Conservation (phyloP, 2,113 vertebrate genomes). For the Pipra filicauda region DNA sequence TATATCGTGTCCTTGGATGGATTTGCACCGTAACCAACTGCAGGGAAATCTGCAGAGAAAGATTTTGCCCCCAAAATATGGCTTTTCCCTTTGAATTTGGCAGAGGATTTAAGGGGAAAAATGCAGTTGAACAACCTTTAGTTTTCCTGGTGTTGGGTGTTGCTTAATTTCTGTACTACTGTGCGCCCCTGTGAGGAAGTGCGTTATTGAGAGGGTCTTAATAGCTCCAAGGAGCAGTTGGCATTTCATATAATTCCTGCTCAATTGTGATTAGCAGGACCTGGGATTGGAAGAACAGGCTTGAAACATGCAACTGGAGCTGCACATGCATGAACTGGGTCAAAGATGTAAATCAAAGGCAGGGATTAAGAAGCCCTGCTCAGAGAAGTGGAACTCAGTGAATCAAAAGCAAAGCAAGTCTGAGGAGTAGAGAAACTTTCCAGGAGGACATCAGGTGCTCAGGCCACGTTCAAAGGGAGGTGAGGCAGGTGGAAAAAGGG, state of each 20-base stretch:
- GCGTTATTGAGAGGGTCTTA: neutral
- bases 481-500: neutral
- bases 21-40: neutral
- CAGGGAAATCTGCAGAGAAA: neutral
- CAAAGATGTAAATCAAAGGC: neutral
- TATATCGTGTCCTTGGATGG: neutral
- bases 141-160: neutral
- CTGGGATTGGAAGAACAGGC: neutral
- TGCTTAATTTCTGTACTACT: neutral
- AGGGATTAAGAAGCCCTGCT: neutral
- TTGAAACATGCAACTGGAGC: rapidly evolving
- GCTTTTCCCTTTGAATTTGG: neutral
- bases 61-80: neutral
- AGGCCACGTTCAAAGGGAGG: rapidly evolving
- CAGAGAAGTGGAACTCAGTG: rapidly evolving
- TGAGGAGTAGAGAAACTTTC: neutral
- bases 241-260: neutral
- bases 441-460: neutral
- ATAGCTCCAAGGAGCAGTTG: neutral
- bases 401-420: neutral
- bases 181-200: too few relatives aligned
- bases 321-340: neutral
- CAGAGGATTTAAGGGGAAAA: neutral
- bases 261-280: neutral
- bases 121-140: neutral